phyloP scores from a whole-genome alignment of 1,140 invertebrate genomes.

The Tetramorium alpestre region DNA sequence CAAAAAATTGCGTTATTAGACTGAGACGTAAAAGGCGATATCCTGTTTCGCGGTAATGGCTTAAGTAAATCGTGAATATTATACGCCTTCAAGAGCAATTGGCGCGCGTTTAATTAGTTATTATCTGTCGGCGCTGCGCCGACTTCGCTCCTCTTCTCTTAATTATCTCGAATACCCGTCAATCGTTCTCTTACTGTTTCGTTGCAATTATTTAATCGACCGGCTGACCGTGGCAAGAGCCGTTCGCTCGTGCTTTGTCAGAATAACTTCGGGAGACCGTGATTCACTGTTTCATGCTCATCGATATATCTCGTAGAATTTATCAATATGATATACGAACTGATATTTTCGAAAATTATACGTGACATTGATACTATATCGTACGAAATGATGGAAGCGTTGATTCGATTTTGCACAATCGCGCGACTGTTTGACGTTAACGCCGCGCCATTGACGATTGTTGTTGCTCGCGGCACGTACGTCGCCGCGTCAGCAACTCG shows the following conservation, averaged over 20 bases:
- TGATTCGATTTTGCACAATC: slow-evolving; percentile 12
- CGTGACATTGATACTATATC: slow-evolving; percentile 35
- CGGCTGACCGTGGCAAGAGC: not conserved
- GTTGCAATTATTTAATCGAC: slow-evolving; percentile 20
- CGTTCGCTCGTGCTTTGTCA: not conserved
- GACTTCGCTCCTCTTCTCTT: not conserved
- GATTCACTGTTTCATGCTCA: not conserved
- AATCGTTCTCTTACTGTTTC: slow-evolving; percentile 9
- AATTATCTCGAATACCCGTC: slow-evolving; percentile 24
- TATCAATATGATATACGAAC: not conserved
- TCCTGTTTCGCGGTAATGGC: not conserved
- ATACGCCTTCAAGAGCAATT: not conserved
- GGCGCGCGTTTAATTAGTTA: slow-evolving; percentile 24
- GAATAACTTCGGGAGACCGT: not conserved
- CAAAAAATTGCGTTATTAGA: not conserved
- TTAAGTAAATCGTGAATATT: slow-evolving; percentile 37
- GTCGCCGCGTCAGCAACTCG: slow-evolving; percentile 8
- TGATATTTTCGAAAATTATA: slow-evolving; percentile 6
- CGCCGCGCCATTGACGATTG: slow-evolving; percentile 4
- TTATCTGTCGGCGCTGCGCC: not conserved
- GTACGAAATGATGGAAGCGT: slow-evolving; percentile 1
- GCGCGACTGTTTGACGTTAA: slow-evolving; percentile 35
- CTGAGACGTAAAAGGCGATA: not conserved
- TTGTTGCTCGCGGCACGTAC: slow-evolving; percentile 39
- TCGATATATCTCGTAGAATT: slow-evolving; percentile 18